Evolutionary conservation across 1,140 invertebrate genomes (phyloP).

Genomic region (Temnothorax nylanderi): DNA sequence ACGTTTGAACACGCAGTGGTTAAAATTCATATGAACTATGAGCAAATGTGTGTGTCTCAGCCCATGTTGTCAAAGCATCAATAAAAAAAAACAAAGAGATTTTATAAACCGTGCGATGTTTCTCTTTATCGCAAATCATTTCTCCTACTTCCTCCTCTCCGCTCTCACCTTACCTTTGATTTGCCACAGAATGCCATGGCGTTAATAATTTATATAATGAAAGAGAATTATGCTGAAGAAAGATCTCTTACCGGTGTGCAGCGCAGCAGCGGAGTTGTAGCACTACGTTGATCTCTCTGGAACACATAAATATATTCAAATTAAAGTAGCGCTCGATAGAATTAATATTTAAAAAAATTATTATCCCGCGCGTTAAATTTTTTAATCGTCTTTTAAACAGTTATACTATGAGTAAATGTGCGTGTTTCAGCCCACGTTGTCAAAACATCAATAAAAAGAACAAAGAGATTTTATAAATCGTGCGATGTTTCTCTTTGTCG

Average conservation of each 20-base stretch:
- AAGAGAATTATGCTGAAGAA: too few relatives aligned
- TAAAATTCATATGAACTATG: slow-evolving; percentile 73
- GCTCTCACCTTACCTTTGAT: background rate
- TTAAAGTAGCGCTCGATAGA: background rate
- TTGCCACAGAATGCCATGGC: background rate
- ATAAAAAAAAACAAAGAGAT: slow-evolving; percentile 75
- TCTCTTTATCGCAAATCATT: background rate
- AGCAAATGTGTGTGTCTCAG: slow-evolving; percentile 78
- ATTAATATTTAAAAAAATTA: slow-evolving; percentile 1
- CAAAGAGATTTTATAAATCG: slow-evolving; percentile 75
- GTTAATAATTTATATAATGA: background rate
- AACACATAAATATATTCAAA: too few relatives aligned
- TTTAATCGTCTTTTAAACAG: background rate
- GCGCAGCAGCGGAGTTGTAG: too few relatives aligned
- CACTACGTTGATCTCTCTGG: too few relatives aligned
- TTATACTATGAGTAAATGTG: slow-evolving; percentile 76
- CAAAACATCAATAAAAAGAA: slow-evolving; percentile 78
- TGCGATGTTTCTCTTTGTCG: background rate
- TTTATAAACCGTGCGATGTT: slow-evolving; percentile 70
- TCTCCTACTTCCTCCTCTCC: too few relatives aligned
- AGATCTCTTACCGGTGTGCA: too few relatives aligned
- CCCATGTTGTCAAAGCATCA: slow-evolving; percentile 78
- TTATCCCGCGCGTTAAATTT: background rate
- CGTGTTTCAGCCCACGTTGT: slow-evolving; percentile 78
- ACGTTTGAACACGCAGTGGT: slow-evolving; percentile 76